A percentile compares a stretch with the other conserved stretches of the same genome.
phyloP scores from a whole-genome alignment of 2,113 vertebrate species.

The Gnathonemus echidnorhynchus region DNA sequence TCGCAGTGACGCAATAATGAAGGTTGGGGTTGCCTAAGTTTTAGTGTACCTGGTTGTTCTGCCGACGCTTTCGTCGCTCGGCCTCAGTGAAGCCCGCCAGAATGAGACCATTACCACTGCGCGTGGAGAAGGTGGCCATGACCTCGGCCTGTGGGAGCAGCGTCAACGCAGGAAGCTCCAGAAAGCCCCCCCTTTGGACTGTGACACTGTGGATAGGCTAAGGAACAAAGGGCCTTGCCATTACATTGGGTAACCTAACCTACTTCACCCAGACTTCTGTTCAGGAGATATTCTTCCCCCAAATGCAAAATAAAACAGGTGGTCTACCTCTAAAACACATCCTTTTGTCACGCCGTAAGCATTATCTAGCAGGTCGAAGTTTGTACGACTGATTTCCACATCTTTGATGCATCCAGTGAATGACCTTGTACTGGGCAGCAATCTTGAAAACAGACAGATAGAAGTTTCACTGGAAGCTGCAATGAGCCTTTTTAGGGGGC shows the following conservation, averaged over 20 bases:
- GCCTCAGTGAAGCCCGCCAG: conserved; percentile 65
- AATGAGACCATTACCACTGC: conserved; percentile 73
- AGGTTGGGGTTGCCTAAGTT: background rate
- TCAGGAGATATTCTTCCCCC: background rate
- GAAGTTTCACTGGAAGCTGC: background rate
- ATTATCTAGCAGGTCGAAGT: conserved; percentile 83
- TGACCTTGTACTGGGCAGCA: background rate
- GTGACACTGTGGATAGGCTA: conserved; percentile 78
- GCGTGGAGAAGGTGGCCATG: conserved; percentile 78
- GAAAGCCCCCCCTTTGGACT: conserved; percentile 66
- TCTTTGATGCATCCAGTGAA: conserved; percentile 66
- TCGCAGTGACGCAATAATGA: background rate
- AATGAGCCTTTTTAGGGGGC: background rate
- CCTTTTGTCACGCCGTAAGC: conserved; percentile 89
- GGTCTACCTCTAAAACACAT: conserved; percentile 71
- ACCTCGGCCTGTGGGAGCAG: conserved; percentile 65
- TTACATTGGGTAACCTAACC: background rate
- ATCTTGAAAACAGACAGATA: background rate
- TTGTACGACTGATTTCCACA: conserved; percentile 84
- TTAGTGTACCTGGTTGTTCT: conserved; percentile 31
- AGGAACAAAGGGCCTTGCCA: conserved; percentile 16
- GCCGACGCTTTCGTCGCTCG: conserved; percentile 20
- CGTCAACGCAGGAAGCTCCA: conserved; percentile 66
- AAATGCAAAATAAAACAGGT: background rate
- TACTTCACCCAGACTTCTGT: background rate